Conservation (phyloP, 2,888 invertebrate species). For the Candidula unifasciata region DNA sequence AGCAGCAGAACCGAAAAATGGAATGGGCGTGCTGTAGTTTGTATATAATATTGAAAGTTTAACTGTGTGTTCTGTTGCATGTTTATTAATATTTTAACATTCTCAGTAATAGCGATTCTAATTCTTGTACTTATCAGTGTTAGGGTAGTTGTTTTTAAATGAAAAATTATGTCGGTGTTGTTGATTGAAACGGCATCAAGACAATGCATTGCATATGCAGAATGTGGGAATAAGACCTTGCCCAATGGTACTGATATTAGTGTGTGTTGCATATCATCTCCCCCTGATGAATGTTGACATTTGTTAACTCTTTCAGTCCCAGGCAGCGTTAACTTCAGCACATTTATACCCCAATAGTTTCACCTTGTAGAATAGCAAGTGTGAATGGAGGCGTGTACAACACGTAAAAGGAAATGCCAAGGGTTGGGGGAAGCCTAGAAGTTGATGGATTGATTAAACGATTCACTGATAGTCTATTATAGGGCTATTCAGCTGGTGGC, state of each 20-base stretch:
- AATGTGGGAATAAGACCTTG: neutral
- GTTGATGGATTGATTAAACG: too few relatives aligned
- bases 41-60: conserved; percentile 25
- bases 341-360: too few relatives aligned
- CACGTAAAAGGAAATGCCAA: too few relatives aligned
- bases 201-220: neutral
- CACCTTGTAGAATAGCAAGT: too few relatives aligned
- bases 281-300: too few relatives aligned
- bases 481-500: too few relatives aligned
- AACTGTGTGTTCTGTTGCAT: conserved; percentile 30
- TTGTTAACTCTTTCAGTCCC: too few relatives aligned
- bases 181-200: neutral
- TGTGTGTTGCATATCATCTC: neutral
- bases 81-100: conserved; percentile 20
- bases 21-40: conserved; percentile 1
- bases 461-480: too few relatives aligned
- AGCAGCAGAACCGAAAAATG: neutral
- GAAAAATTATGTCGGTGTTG: conserved; percentile 5
- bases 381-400: too few relatives aligned
- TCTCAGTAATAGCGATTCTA: conserved; percentile 24
- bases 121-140: conserved; percentile 37
- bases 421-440: too few relatives aligned
- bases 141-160: conserved; percentile 8
- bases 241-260: conserved; percentile 19
- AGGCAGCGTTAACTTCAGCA: too few relatives aligned